Evolutionary conservation across 2,888 invertebrate genomes (phyloP), one percentile per base, ranked within the genome.

Genomic region (Prionchulus punctatus): DNA sequence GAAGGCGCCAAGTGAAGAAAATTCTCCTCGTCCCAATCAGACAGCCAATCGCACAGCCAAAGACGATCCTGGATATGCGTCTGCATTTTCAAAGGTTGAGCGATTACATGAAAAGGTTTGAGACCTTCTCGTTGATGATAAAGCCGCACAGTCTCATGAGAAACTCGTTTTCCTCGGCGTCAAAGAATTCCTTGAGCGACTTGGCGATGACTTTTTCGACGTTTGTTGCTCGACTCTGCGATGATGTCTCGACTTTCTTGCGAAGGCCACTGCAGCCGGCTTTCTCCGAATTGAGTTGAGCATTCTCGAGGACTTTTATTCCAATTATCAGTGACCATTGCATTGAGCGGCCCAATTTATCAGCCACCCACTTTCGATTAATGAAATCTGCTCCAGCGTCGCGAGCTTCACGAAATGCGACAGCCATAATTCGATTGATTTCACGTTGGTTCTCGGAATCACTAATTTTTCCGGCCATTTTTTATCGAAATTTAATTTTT

Each of bases 1-100:
- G 45, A 45, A 45, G 45, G 45, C 45, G 45, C 45, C 45, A 45
- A 45, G 23, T 45, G 7, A 23, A 23, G 45, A 45, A 45, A n/a
- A 45, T 45, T 23, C 23, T 45, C 23, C 23, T 45, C 45, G 23
- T 45, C 12, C 45, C 45, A 45, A n/a, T 45, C 45, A 7, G 45
- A 45, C 45, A 45, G 23, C 12, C 23, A 45, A 45, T 45, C 45
- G 45, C 45, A 45, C 4, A 45, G 45, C 45, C 45, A 45, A 12
- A 45, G 23, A 7, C 45, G 23, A 23, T 45, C 7, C 18, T 36
- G 12, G 36, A 36, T 36, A 36, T 36, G 12, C 7, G 36, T 36
- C 18, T 36, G 36, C 7, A 7, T 36, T 36, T 36, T 36, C 7
- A 36, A 18, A 7, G 36, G 36, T 36, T 18, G 36, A 36, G 12